Conservation (phyloP, 2,113 vertebrate species). For the Limnothrissa miodon region DNA sequence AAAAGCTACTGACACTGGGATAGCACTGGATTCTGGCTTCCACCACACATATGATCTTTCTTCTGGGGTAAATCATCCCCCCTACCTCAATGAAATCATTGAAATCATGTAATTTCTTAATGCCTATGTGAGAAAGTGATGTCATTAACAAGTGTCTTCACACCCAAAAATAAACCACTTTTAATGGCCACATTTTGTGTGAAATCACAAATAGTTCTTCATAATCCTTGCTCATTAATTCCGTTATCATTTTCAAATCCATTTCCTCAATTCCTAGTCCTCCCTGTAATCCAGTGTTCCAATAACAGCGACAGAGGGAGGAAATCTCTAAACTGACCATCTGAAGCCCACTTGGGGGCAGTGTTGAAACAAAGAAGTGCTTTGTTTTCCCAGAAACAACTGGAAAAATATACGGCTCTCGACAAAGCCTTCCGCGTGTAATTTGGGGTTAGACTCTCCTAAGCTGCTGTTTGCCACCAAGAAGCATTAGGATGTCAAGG, state of each 20-base stretch:
- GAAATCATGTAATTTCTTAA: neutral
- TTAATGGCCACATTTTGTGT: neutral
- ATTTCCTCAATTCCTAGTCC: neutral
- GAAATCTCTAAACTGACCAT: neutral
- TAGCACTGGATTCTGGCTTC: neutral
- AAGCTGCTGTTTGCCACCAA: conserved; percentile 53
- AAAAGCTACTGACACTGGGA: neutral
- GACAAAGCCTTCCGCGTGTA: conserved; percentile 37
- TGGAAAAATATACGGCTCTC: conserved; percentile 44
- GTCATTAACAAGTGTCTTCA: neutral
- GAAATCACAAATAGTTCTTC: neutral
- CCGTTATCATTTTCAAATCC: neutral
- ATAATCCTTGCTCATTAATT: neutral
- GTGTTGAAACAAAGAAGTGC: conserved; percentile 67
- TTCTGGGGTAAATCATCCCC: neutral
- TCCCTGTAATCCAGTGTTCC: neutral
- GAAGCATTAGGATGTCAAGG: conserved; percentile 52
- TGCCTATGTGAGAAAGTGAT: neutral
- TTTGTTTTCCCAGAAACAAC: neutral
- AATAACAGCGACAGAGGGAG: neutral
- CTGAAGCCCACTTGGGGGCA: conserved; percentile 67
- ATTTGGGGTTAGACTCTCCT: conserved; percentile 48
- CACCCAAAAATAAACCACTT: neutral
- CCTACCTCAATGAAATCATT: neutral
- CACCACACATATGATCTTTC: neutral